These are phyloP conservation scores for Tipula unca DNA, from an alignment of 2,888 invertebrate species.

Conservation along the genomic window DNA sequence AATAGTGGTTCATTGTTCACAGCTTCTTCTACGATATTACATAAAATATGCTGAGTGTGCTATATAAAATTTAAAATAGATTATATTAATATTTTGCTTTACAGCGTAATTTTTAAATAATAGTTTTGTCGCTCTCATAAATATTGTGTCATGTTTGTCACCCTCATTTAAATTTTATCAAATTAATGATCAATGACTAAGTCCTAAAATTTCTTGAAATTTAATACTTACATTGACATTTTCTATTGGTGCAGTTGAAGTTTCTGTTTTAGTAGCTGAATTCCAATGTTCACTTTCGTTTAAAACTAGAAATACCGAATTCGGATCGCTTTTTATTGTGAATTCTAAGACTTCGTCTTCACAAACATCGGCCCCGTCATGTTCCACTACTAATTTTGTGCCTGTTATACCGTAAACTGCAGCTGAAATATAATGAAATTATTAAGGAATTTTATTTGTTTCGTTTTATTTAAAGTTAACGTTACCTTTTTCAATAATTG, in stretches of 20 bases:
- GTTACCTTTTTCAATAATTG: not conserved
- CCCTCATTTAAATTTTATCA: too few relatives aligned
- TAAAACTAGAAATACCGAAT: not conserved
- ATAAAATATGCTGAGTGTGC: not conserved
- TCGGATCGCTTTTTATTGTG: not conserved
- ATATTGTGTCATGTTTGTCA: too few relatives aligned
- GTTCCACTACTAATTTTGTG: not conserved
- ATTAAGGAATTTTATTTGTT: not conserved
- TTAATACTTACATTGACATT: not conserved
- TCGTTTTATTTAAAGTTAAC: not conserved
- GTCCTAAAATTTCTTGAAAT: not conserved
- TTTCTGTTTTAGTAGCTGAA: not conserved
- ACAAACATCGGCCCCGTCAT: not conserved
- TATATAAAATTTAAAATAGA: not conserved
- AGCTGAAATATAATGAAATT: not conserved
- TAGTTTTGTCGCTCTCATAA: too few relatives aligned
- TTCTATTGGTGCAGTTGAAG: too few relatives aligned
- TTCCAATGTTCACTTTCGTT: not conserved
- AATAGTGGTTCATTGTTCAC: not conserved
- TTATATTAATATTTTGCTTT: not conserved
- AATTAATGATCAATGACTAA: too few relatives aligned
- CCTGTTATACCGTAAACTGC: not conserved
- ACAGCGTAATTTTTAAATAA: too few relatives aligned
- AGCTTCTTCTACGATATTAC: not conserved
- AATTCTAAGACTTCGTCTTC: not conserved